phyloP scores from a whole-genome alignment of 2,797 vertebrate genomes.

The Cryptoblepharus egeriae region DNA sequence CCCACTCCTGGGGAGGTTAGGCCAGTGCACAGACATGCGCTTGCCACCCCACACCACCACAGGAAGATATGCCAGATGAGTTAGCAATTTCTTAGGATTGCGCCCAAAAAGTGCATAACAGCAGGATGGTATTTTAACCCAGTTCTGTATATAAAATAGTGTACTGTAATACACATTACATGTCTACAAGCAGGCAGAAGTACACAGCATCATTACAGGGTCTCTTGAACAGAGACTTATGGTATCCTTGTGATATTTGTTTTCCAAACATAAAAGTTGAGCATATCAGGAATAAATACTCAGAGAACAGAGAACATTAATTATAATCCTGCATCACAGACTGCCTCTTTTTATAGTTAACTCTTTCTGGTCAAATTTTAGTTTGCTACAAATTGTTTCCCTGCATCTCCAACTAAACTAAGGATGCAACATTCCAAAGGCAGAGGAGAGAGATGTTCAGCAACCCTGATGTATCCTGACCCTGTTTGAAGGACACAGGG shows the following conservation, averaged over 20 bases:
- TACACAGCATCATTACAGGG: background rate
- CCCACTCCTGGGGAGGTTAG: too few species aligned
- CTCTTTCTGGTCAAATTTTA: background rate
- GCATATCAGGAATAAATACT: background rate
- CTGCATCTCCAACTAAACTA: too few species aligned
- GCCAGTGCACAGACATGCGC: too few species aligned
- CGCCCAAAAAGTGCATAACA: too few species aligned
- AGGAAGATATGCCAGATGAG: too few species aligned
- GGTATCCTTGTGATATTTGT: background rate
- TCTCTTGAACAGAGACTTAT: background rate
- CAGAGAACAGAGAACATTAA: background rate
- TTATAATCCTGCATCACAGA: background rate
- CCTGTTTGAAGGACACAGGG: too few species aligned
- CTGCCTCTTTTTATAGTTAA: background rate
- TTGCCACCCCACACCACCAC: too few species aligned
- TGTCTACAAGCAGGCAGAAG: background rate
- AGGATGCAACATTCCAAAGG: background rate
- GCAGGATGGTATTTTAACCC: conserved; percentile 4
- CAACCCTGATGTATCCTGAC: too few species aligned
- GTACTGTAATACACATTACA: conserved; percentile 12
- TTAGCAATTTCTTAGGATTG: too few species aligned
- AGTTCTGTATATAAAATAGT: background rate
- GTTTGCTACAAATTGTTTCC: background rate
- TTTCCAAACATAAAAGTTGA: background rate
- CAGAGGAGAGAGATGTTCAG: background rate